Evolutionary conservation across 2,888 invertebrate species (phyloP), one percentile per base, ranked within the genome.

Genomic region (Stenotaenia linearis): DNA sequence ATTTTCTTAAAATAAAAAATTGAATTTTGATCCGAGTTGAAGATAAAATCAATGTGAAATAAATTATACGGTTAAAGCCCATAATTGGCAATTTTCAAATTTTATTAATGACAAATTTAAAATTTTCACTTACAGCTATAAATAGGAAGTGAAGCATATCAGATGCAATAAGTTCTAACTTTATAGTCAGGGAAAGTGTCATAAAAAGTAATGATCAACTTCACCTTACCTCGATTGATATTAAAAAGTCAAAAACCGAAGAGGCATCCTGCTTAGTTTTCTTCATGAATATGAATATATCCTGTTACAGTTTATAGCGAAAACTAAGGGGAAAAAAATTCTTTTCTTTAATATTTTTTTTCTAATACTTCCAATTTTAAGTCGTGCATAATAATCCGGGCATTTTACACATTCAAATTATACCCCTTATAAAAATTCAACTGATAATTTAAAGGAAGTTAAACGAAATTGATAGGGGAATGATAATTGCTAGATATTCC

Each of bases 271-370:
- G 69, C 69, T 69, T 69, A 69, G 69, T 23, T 50, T 69, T 69
- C 69, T 69, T 69, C 69, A 69, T 69, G 69, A 69, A 69, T 69
- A 69, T 69, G 69, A 69, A 69, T 69, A 69, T 69, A 69, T 69
- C 69, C 69, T 69, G 69, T 69, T 69, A 69, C 69, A 69, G 28
- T 69, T 69, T 69, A 69, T 28, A 28, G n/a, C 69, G 28, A 69
- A 28, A 69, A n/a, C n/a, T n/a, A 69, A 69, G 69, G 18, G 9
- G 25, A 69, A 69, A n/a, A 69, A 69, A 69, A 61, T 25, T 25
- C 3, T 69, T 28, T 69, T 69, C 18, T 18, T 50, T 3, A n/a
- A 1, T 15, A 1, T 45, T 15, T 45, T 50, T 50, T 50, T 50
- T 21, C 1, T 50, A 5, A 5, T 69, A 25, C 9, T 69, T 69